These are phyloP conservation scores for Corbicula japonica DNA, from an alignment of 2,888 invertebrate species.

Conservation along the genomic window DNA sequence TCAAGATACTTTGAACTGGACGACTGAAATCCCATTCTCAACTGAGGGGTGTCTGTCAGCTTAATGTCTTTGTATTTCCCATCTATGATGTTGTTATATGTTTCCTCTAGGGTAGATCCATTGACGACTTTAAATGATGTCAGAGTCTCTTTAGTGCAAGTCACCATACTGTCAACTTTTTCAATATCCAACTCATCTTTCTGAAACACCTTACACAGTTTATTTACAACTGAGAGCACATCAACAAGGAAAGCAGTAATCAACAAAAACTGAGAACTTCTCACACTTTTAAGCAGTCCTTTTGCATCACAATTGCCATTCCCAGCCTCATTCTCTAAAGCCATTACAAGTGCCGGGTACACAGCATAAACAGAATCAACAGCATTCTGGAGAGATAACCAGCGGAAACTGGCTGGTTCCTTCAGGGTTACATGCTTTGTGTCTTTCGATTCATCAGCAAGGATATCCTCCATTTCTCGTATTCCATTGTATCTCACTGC, in stretches of 20 bases:
- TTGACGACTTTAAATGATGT: conserved; percentile 17
- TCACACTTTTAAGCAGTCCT: conserved; percentile 20
- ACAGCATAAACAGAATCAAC: conserved; percentile 13
- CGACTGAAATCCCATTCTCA: conserved; percentile 45
- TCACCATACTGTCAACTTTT: conserved; percentile 20
- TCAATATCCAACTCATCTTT: conserved; percentile 42
- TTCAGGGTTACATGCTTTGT: conserved; percentile 23
- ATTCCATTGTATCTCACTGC: conserved; percentile 20
- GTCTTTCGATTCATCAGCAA: conserved; percentile 3
- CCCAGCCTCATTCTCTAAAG: conserved; percentile 10
- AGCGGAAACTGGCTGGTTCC: conserved; percentile 28
- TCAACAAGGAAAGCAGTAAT: conserved; percentile 34
- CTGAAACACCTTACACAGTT: conserved; percentile 36
- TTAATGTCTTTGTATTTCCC: conserved; percentile 36
- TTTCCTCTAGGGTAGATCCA: conserved; percentile 13
- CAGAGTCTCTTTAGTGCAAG: conserved; percentile 8
- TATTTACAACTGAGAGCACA: conserved; percentile 29
- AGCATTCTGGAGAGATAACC: conserved; percentile 13
- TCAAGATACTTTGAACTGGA: conserved; percentile 26
- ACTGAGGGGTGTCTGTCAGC: conserved; percentile 25
- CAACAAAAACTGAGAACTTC: conserved; percentile 12
- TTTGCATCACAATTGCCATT: conserved; percentile 15
- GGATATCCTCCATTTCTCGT: conserved; percentile 35
- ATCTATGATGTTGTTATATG: conserved; percentile 1
- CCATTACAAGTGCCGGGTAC: conserved; percentile 19